Percentiles rank a stretch among this genome's conserved stretches.
Conservation (phyloP, 1,140 invertebrate genomes). For the Littorina saxatilis region DNA sequence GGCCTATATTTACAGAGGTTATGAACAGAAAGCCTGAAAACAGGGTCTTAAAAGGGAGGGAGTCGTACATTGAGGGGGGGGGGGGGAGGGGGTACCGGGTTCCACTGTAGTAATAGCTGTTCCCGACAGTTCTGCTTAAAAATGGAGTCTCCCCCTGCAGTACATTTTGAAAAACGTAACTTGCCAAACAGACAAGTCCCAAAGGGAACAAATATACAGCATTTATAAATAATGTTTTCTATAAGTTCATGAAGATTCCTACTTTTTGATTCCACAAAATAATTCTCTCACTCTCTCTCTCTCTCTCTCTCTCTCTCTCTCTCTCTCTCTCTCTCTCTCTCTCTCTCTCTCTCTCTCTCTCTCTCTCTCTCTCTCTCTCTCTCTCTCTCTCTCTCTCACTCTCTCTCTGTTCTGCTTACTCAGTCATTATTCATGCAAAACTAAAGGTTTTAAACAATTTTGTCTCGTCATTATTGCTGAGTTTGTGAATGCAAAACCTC, state of each 20-base stretch:
- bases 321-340: conserved; percentile 6
- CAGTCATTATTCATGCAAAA: not conserved
- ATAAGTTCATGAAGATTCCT: not conserved
- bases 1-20: no score
- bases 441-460: no score
- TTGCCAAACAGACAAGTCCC: no score
- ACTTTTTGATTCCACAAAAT: not conserved
- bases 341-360: conserved; percentile 5
- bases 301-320: conserved; percentile 8
- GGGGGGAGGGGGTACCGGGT: no score
- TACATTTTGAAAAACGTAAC: not conserved
- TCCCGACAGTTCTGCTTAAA: not conserved
- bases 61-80: no score
- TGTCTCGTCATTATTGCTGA: no score
- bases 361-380: not conserved
- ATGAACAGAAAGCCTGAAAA: no score
- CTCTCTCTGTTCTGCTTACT: not conserved
- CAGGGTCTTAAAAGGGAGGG: no score
- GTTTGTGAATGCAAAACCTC: no score
- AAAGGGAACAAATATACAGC: no score
- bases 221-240: not conserved
- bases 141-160: not conserved
- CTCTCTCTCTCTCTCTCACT: not conserved
- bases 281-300: not conserved
- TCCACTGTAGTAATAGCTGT: no score